phyloP scores from a whole-genome alignment of 37 sponge, comb jelly and placozoan genomes.

The Ephydatia muelleri region DNA sequence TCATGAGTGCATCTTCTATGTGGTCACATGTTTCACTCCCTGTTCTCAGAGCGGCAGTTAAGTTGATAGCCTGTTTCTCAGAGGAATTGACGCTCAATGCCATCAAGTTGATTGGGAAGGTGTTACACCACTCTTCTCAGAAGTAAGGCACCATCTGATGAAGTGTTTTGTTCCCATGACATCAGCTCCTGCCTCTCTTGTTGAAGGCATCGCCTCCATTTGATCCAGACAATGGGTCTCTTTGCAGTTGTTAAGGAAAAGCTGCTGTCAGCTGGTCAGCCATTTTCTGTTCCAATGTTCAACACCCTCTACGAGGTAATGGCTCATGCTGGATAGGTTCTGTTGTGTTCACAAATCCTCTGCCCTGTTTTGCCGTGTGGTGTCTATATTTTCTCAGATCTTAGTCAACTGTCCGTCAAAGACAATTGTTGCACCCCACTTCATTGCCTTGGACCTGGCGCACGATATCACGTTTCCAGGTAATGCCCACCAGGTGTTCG shows the following conservation, averaged over 20 bases:
- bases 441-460: constrained; percentile 47
- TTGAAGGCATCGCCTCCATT: constrained; percentile 21
- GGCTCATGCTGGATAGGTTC: not conserved
- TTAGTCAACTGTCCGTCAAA: constrained; percentile 45
- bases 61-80: constrained; percentile 48
- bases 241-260: constrained; percentile 49
- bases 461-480: constrained; percentile 52
- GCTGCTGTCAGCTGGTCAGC: constrained; percentile 51
- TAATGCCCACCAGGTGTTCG: not conserved
- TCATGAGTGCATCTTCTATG: not conserved
- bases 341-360: not conserved
- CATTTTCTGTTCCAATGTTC: constrained; percentile 70
- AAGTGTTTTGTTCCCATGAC: not conserved
- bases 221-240: constrained; percentile 25
- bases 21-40: not conserved
- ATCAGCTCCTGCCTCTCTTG: not conserved
- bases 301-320: constrained; percentile 78
- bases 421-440: constrained; percentile 40
- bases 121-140: constrained; percentile 37
- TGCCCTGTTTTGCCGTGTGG: not conserved
- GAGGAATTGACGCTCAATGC: constrained; percentile 53
- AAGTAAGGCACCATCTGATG: constrained; percentile 25
- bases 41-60: constrained; percentile 33
- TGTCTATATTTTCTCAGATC: constrained; percentile 13
- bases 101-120: constrained; percentile 51